These are phyloP conservation scores for Rallus crepitans DNA, from an alignment of 2,797 vertebrate genomes.

Conservation along the genomic window DNA sequence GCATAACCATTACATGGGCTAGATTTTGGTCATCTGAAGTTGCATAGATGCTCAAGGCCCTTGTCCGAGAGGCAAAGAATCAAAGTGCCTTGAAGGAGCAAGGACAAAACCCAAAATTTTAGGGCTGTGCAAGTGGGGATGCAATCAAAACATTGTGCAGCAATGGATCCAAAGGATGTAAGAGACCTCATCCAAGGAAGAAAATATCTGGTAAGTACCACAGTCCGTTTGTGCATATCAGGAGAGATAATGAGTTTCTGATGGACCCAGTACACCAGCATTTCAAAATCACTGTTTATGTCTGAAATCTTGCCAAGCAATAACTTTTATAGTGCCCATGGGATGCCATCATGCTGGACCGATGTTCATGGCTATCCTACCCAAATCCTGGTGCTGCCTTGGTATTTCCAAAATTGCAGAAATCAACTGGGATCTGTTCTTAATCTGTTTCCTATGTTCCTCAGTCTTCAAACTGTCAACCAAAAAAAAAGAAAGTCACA, in stretches of 20 bases:
- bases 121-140: not conserved
- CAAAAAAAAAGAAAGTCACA: too few relatives aligned
- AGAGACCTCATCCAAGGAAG: not conserved
- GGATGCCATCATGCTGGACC: not conserved
- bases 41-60: not conserved
- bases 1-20: not conserved
- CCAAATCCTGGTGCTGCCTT: not conserved
- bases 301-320: not conserved
- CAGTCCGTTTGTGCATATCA: not conserved
- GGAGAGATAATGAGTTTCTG: not conserved
- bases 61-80: not conserved
- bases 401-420: not conserved
- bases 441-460: not conserved
- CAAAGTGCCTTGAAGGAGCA: not conserved
- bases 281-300: not conserved
- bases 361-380: not conserved
- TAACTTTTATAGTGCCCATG: not conserved
- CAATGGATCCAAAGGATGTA: not conserved
- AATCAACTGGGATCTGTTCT: not conserved
- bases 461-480: not conserved
- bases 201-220: not conserved
- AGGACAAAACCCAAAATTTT: not conserved
- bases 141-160: not conserved
- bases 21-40: not conserved
- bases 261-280: not conserved